phyloP scores from a whole-genome alignment of 1,140 invertebrate species.

The Pogonognathellus flavescens region DNA sequence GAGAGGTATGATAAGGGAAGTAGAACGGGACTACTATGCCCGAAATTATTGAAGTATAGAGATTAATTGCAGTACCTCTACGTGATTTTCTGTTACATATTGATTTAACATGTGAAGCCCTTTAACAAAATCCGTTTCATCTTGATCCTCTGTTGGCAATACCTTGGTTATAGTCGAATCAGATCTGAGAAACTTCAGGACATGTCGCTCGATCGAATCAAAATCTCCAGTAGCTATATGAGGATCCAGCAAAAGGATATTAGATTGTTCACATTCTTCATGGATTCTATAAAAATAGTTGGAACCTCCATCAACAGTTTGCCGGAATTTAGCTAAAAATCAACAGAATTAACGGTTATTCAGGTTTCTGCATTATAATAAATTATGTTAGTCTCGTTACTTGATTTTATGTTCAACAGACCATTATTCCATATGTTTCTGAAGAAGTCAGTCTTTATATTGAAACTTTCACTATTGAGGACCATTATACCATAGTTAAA shows the following conservation, averaged over 20 bases:
- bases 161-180: not conserved
- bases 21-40: not conserved
- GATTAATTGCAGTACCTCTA: not conserved
- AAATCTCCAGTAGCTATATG: slow-evolving; percentile 56
- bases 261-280: not conserved
- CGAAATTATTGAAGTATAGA: not conserved
- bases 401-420: not conserved
- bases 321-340: slow-evolving; percentile 5
- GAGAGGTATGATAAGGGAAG: no score
- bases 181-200: not conserved
- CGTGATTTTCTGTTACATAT: not conserved
- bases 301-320: slow-evolving; percentile 35
- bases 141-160: slow-evolving; percentile 52
- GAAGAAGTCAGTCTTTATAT: not conserved
- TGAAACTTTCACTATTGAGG: slow-evolving; percentile 1
- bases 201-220: slow-evolving; percentile 51
- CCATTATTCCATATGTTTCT: slow-evolving; percentile 58
- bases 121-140: slow-evolving; percentile 61
- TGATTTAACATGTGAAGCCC: slow-evolving; percentile 23
- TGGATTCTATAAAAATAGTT: slow-evolving; percentile 7
- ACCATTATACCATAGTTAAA: not conserved
- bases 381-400: not conserved
- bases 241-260: slow-evolving; percentile 7
- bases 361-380: not conserved
- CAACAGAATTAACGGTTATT: slow-evolving; percentile 15